These are phyloP conservation scores for Drosophila bifasciata DNA, from an alignment of 1,140 invertebrate genomes.

Conservation along the genomic window DNA sequence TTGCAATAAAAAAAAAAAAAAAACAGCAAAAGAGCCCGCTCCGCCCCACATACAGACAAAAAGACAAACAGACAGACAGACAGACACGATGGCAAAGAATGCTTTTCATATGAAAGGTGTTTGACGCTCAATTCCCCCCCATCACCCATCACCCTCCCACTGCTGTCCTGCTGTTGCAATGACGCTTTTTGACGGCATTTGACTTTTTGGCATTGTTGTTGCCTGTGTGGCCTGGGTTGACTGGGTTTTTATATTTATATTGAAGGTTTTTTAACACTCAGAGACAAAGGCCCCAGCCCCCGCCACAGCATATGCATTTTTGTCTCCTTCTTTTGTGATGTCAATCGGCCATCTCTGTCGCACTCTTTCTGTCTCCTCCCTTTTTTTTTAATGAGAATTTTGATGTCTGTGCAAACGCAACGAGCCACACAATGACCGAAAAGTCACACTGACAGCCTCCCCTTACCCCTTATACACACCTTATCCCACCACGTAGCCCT, in stretches of 20 bases:
- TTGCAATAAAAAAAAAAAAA: background rate
- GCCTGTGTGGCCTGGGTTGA: constrained; percentile 40
- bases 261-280: constrained; percentile 45
- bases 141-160: too few relatives aligned
- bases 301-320: constrained; percentile 8
- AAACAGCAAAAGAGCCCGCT: constrained; percentile 7
- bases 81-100: too few relatives aligned
- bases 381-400: constrained; percentile 32
- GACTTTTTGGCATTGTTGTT: constrained; percentile 59
- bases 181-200: constrained; percentile 74
- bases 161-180: constrained; percentile 22
- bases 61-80: too few relatives aligned
- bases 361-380: background rate
- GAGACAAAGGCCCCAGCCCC: background rate
- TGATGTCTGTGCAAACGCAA: constrained; percentile 56
- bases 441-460: constrained; percentile 50
- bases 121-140: background rate
- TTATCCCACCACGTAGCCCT: background rate
- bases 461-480: background rate
- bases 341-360: constrained; percentile 5
- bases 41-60: constrained; percentile 18
- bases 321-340: constrained; percentile 8
- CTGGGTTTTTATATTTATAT: constrained; percentile 57
- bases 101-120: constrained; percentile 5
- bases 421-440: constrained; percentile 67